Evolutionary conservation across 1,140 invertebrate genomes (phyloP).

Genomic region (Elymnias hypermnestra): DNA sequence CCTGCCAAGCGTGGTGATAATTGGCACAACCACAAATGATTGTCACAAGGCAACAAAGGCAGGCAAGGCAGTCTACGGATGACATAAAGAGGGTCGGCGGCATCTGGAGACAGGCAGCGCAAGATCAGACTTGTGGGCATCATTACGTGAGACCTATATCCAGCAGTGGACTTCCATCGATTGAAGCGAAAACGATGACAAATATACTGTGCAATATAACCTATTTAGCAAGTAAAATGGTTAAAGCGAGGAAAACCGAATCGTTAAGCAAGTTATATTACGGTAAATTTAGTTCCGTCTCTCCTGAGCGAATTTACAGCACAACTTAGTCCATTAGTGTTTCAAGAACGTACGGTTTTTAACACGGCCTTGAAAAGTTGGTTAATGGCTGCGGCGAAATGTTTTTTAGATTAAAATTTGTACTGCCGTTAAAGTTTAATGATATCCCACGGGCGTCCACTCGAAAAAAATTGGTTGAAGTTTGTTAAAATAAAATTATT

Average conservation of each 20-base stretch:
- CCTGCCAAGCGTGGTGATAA: too few relatives aligned
- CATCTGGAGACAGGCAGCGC: too few relatives aligned
- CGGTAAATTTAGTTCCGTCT: too few relatives aligned
- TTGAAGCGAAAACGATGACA: too few relatives aligned
- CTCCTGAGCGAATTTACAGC: too few relatives aligned
- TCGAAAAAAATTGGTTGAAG: conserved; percentile 8
- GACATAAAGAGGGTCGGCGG: too few relatives aligned
- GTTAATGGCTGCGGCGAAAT: conserved; percentile 20
- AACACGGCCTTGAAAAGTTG: conserved; percentile 21
- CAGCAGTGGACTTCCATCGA: too few relatives aligned
- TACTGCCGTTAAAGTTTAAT: conserved; percentile 17
- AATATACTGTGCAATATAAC: background rate
- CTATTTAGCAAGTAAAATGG: background rate
- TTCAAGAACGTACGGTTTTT: conserved; percentile 14
- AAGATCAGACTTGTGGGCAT: too few relatives aligned
- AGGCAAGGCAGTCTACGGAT: too few relatives aligned
- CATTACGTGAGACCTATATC: too few relatives aligned
- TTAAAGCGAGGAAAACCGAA: background rate
- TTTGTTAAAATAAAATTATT: conserved; percentile 1
- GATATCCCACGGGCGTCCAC: conserved; percentile 8
- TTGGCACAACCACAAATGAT: too few relatives aligned
- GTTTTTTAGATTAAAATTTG: conserved; percentile 25
- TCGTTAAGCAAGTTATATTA: background rate
- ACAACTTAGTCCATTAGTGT: conserved; percentile 18
- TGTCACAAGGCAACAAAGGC: too few relatives aligned